Evolutionary conservation across 2,888 invertebrate genomes (phyloP), one percentile per base, ranked within the genome.

Genomic region (Dinocampus coccinellae): DNA sequence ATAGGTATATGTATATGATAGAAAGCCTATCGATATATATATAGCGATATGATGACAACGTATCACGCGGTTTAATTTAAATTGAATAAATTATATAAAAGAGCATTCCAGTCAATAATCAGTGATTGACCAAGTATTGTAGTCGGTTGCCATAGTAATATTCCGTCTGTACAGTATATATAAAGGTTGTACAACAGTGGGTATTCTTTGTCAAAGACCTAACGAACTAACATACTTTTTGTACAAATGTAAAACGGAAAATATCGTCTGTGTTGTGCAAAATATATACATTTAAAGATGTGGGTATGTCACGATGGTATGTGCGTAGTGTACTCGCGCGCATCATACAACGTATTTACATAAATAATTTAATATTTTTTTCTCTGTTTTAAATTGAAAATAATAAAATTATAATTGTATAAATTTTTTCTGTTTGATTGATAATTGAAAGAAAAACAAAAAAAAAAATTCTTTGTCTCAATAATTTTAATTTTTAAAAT

Each of bases 101-200:
- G 72, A 62, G 67, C 63, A 70, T 70, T 76, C 66, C 70, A 76
- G 77, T 79, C 79, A 78, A 79, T 78, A 79, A 78, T 76, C 75
- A 68, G 64, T 74, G 73, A 78, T 76, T 73, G 75, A 73, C 57
- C 58, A 70, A 69, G 57, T 67, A 69, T 73, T 74, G 69, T 74
- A 73, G 72, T n/a, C 60, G 73, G 76, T 80, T 80, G 78, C 79
- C 80, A 80, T 80, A 78, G 80, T 77, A 79, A 80, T 80, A 33
- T 66, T 62, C 61, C 53, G 60, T 61, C n/a, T 52, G 26, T n/a
- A 62, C 52, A 52, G 16, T 13, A 22, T 53, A 47, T 47, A 65
- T 13, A 65, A 53, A 52, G 33, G 34, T 53, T 53, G 26, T 57
- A 57, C 26, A 57, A 1, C 24, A 24, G 26, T 29, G 16, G 11